Conservation (phyloP, 2,113 vertebrate genomes). For the Lathamus discolor region DNA sequence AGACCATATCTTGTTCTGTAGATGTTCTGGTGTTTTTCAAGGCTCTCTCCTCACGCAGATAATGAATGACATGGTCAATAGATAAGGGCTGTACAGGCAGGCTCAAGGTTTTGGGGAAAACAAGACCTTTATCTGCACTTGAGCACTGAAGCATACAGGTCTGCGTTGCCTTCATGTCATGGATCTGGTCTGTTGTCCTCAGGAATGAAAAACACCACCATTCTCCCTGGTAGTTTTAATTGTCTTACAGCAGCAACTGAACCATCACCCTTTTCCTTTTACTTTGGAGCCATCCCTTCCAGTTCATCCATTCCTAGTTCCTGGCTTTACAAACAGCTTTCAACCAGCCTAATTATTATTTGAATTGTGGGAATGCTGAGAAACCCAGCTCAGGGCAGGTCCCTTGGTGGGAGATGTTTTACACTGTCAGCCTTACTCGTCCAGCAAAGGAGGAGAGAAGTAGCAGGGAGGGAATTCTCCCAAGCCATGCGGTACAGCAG, state of each 20-base stretch:
- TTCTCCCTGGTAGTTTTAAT: neutral
- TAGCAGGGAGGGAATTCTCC: neutral
- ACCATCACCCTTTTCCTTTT: neutral
- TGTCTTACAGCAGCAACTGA: neutral
- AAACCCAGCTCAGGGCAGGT: neutral
- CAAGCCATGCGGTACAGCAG: neutral
- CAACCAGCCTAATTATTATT: neutral
- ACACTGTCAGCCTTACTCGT: neutral
- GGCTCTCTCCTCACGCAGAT: neutral
- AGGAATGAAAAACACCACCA: neutral
- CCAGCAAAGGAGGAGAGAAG: neutral
- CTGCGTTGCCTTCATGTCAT: neutral
- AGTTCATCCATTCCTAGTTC: neutral
- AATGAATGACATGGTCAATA: neutral
- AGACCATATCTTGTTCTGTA: neutral
- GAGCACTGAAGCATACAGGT: neutral
- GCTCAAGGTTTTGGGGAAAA: neutral
- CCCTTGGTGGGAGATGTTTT: neutral
- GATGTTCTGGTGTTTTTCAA: constrained; percentile 64
- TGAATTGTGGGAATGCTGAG: neutral
- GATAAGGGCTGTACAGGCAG: constrained; percentile 23
- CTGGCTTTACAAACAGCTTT: neutral
- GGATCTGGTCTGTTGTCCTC: neutral
- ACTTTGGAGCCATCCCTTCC: neutral
- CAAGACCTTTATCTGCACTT: constrained; percentile 6